Conservation (phyloP, 2,888 invertebrate species). For the Drosophila monieri region DNA sequence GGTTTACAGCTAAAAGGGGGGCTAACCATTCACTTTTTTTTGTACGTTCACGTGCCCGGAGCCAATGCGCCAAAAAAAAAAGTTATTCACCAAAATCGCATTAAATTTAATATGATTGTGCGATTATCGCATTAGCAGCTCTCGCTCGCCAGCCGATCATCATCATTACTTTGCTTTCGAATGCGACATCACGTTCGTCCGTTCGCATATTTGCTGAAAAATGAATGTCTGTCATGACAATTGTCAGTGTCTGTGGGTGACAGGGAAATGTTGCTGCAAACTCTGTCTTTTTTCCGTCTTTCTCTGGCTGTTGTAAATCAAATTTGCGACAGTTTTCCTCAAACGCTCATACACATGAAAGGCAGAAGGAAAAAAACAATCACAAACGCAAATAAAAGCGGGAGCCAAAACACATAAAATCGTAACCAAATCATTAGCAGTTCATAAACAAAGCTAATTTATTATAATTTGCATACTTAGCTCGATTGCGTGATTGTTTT, state of each 20-base stretch:
- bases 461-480: conserved; percentile 58
- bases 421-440: conserved; percentile 49
- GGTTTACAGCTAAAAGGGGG: conserved; percentile 8
- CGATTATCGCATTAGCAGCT: conserved; percentile 60
- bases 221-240: conserved; percentile 66
- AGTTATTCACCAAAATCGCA: conserved; percentile 32
- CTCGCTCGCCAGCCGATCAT: conserved; percentile 24
- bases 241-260: conserved; percentile 48
- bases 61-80: conserved; percentile 37
- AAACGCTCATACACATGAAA: conserved; percentile 12
- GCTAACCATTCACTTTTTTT: conserved; percentile 41
- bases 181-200: conserved; percentile 62
- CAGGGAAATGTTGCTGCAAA: conserved; percentile 35
- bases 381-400: background rate
- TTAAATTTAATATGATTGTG: conserved; percentile 60
- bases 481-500: conserved; percentile 44
- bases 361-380: background rate
- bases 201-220: conserved; percentile 33
- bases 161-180: conserved; percentile 40
- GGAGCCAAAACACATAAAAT: conserved; percentile 32
- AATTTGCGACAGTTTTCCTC: conserved; percentile 61
- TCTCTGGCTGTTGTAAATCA: conserved; percentile 63
- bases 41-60: conserved; percentile 7
- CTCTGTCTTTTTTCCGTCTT: conserved; percentile 16
- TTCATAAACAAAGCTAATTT: conserved; percentile 46